Evolutionary conservation across 2,113 vertebrate species (phyloP).

Genomic region (Genyomyrus donnyi): DNA sequence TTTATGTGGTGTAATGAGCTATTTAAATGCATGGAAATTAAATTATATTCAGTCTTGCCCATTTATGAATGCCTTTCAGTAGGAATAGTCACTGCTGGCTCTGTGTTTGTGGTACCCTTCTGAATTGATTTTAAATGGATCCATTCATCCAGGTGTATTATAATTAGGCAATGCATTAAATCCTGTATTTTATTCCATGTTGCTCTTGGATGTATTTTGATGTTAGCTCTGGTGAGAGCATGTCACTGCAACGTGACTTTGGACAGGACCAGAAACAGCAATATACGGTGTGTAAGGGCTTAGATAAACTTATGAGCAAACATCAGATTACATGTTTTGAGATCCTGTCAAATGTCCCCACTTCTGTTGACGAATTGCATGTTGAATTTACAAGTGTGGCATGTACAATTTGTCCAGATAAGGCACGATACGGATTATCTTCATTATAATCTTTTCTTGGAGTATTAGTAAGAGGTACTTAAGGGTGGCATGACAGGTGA

Average conservation of each 20-base stretch:
- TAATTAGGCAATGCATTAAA: not conserved
- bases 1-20: constrained; percentile 48
- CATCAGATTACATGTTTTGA: not conserved
- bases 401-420: not conserved
- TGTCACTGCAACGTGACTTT: not conserved
- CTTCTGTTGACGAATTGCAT: not conserved
- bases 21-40: constrained; percentile 60
- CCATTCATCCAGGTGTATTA: constrained; percentile 3
- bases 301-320: not conserved
- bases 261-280: not conserved
- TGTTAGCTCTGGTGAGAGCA: not conserved
- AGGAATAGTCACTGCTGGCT: constrained; percentile 12
- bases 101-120: not conserved
- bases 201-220: not conserved
- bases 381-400: not conserved
- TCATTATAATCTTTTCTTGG: not conserved
- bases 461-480: not conserved
- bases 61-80: constrained; percentile 17
- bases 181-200: not conserved
- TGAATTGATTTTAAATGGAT: constrained; percentile 10
- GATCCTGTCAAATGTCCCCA: not conserved
- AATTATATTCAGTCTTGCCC: constrained; percentile 25
- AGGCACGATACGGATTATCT: not conserved
- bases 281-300: not conserved
- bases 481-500: not conserved